These are phyloP conservation scores for Caenorhabditis sinica DNA, from an alignment of 2,888 invertebrate genomes.

Conservation along the genomic window DNA sequence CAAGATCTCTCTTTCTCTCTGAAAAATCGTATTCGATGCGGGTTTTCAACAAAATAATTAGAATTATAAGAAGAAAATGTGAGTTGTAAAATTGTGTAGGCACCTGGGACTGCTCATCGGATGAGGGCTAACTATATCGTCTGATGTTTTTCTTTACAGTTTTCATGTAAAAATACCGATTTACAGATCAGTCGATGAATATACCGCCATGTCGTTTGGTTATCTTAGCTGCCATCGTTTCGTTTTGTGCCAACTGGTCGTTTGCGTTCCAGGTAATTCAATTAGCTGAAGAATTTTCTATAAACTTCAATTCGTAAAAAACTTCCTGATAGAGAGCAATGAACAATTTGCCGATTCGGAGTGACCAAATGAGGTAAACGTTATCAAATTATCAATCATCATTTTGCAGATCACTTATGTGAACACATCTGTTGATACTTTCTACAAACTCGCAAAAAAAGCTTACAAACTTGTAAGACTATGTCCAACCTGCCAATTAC, in stretches of 20 bases:
- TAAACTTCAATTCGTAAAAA: background rate
- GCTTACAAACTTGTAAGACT: slow-evolving; percentile 58
- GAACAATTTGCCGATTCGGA: slow-evolving; percentile 70
- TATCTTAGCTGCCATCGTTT: slow-evolving; percentile 76
- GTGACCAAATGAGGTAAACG: slow-evolving; percentile 19
- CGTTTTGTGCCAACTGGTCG: slow-evolving; percentile 83
- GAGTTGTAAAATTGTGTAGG: no score
- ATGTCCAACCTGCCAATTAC: slow-evolving; percentile 64
- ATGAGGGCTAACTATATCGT: no score
- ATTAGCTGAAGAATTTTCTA: background rate
- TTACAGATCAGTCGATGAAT: slow-evolving; percentile 59
- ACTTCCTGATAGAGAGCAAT: background rate
- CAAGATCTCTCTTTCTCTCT: background rate
- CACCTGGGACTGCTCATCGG: no score
- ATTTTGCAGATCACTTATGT: slow-evolving; percentile 82
- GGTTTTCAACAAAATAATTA: background rate
- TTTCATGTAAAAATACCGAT: background rate
- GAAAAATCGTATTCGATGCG: no score
- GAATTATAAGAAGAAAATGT: background rate
- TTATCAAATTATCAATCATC: background rate
- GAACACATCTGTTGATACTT: slow-evolving; percentile 81
- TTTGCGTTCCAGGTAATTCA: slow-evolving; percentile 81
- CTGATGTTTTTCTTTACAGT: background rate
- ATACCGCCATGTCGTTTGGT: slow-evolving; percentile 74
- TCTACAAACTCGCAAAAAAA: slow-evolving; percentile 74